A percentile compares a stretch with the other conserved stretches of the same genome.
phyloP scores from a whole-genome alignment of 1,140 invertebrate species.

The Bombus consobrinus region DNA sequence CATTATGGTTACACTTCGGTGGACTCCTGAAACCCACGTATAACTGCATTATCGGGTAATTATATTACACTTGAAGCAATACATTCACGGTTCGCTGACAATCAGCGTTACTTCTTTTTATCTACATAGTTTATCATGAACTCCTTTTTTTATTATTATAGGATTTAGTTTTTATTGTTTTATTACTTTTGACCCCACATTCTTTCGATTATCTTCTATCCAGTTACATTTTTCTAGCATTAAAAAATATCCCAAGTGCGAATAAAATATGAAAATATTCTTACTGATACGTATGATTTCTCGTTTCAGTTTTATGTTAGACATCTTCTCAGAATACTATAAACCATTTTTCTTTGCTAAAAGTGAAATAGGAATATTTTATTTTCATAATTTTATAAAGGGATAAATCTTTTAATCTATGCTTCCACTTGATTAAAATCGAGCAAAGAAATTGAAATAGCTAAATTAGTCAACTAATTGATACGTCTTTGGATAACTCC shows the following conservation, averaged over 20 bases:
- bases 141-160: background rate
- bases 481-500: no score
- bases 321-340: no score
- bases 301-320: no score
- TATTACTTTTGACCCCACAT: background rate
- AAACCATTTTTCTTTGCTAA: no score
- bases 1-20: conserved; percentile 27
- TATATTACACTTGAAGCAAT: conserved; percentile 6
- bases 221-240: no score
- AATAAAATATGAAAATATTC: no score
- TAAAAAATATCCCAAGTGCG: no score
- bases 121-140: no score
- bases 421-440: background rate
- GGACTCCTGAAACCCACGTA: conserved; percentile 15
- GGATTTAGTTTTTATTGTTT: background rate
- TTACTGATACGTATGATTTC: no score
- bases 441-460: background rate
- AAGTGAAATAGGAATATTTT: background rate
- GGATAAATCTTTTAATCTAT: background rate
- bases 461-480: no score
- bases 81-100: background rate
- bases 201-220: no score
- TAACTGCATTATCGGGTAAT: conserved; percentile 37
- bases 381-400: background rate
- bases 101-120: background rate